These are phyloP conservation scores for Paragorgia papillata DNA, from an alignment of 92 coral and sea anemone genomes.

Conservation along the genomic window DNA sequence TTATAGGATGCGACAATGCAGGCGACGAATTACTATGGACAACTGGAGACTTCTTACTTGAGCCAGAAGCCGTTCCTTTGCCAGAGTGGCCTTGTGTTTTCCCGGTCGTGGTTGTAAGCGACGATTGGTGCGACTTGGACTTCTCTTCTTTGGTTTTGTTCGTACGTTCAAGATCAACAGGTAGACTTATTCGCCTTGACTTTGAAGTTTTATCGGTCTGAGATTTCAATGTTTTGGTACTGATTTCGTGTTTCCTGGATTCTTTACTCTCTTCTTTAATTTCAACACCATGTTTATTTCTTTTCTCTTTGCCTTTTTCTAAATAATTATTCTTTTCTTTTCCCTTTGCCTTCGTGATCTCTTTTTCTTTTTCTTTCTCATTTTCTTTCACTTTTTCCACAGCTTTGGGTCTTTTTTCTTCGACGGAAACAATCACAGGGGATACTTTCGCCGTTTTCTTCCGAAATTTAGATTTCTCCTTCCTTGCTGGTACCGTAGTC, in stretches of 20 bases:
- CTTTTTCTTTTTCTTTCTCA: slow-evolving; percentile 68
- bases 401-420: slow-evolving; percentile 49
- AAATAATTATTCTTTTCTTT: slow-evolving; percentile 36
- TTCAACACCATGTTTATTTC: slow-evolving; percentile 46
- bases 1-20: slow-evolving; percentile 38
- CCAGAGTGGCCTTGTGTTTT: slow-evolving; percentile 33
- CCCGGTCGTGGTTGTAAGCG: slow-evolving; percentile 29
- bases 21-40: background rate
- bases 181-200: slow-evolving; percentile 65
- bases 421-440: slow-evolving; percentile 9
- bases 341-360: slow-evolving; percentile 78
- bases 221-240: slow-evolving; percentile 50
- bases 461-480: slow-evolving; percentile 38
- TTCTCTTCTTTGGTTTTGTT: slow-evolving; percentile 36
- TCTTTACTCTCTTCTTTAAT: slow-evolving; percentile 67
- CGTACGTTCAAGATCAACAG: slow-evolving; percentile 47
- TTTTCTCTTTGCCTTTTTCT: slow-evolving; percentile 53
- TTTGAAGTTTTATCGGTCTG: slow-evolving; percentile 32
- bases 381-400: slow-evolving; percentile 40
- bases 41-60: slow-evolving; percentile 8
- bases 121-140: slow-evolving; percentile 37
- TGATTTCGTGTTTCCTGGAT: slow-evolving; percentile 61
- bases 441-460: slow-evolving; percentile 48
- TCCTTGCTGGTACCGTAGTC: slow-evolving; percentile 46
- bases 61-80: slow-evolving; percentile 37